A percentile compares a stretch with the other conserved stretches of the same genome.
Evolutionary conservation across 53 echinoderm and acorn worm genomes (phyloP).

Genomic region (Temnopleurus reevesii): DNA sequence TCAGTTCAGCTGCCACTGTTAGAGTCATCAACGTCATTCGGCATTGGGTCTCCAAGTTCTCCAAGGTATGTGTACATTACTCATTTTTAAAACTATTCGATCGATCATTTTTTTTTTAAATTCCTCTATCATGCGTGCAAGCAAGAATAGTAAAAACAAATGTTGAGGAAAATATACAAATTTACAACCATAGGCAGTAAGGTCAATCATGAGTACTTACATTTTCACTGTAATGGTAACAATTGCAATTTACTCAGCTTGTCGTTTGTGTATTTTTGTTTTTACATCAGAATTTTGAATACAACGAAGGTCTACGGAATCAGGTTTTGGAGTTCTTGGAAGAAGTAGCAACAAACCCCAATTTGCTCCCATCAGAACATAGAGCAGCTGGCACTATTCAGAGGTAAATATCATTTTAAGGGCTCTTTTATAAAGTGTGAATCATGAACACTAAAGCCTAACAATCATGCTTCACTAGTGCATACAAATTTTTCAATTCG

Average conservation of each 20-base stretch:
- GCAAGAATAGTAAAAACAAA: no score
- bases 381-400: constrained; percentile 85
- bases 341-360: constrained; percentile 84
- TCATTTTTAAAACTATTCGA: background rate
- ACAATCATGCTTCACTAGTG: no score
- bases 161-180: no score
- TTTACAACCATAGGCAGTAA: no score
- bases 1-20: constrained; percentile 97
- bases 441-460: no score
- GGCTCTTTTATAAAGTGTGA: no score
- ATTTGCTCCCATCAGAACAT: constrained; percentile 91
- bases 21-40: constrained; percentile 94
- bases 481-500: no score
- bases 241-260: no score
- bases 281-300: constrained; percentile 83
- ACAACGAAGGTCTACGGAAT: constrained; percentile 65
- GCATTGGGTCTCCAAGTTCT: constrained; percentile 99
- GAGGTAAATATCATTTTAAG: constrained; percentile 66
- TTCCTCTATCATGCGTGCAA: background rate
- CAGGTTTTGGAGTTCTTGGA: constrained; percentile 86
- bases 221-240: no score
- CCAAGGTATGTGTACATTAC: constrained; percentile 65
- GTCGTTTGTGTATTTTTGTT: background rate
- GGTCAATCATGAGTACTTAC: no score
- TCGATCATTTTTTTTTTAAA: background rate